Evolutionary conservation across 2,888 invertebrate genomes (phyloP), one percentile per base, ranked within the genome.

Genomic region (Drepana falcataria): DNA sequence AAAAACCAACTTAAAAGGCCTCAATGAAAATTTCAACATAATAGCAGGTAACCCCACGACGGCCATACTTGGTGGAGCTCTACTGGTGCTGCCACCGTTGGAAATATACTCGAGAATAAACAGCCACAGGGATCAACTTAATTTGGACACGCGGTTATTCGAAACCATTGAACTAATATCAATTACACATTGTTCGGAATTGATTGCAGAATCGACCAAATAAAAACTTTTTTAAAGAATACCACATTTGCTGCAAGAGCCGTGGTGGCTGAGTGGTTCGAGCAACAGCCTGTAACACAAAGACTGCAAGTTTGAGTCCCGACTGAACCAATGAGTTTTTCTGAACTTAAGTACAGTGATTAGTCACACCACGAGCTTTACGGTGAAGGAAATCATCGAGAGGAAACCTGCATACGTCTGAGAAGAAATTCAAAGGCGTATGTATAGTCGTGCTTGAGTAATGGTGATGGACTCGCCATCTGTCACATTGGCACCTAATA

Each of bases 111-210:
- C 35, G 34, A 35, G 48, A 54, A 49, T 53, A 57, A 51, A 56
- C 53, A 57, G 4, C n/a, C 34, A 52, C 63, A 65, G 52, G 62
- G 61, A 49, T 61, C 69, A 58, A 58, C 35, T 47, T 54, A 66
- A 44, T 51, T 60, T 76, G 78, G 82, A 53, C 55, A 49, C 3
- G 40, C 56, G 57, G 79, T 76, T 73, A 82, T 83, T 80, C 67
- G 77, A 83, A 82, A 83, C 83, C 84, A 74, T 69, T 78, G 74
- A 73, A 75, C 72, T 77, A 76, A 78, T 87, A 87, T 87, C 88
- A 77, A 87, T 88, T 87, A 87, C 88, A 69, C 58, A 81, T 85
- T 88, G 85, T 85, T 73, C 59, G 69, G 70, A 68, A 75, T 75
- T 78, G 73, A 81, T 77, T 81, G 78, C 77, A 65, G 78, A 80